Percentiles rank a stretch among this genome's conserved stretches.
These are phyloP conservation scores for Meliscaeva auricollis DNA, from an alignment of 2,888 invertebrate genomes.

Conservation along the genomic window DNA sequence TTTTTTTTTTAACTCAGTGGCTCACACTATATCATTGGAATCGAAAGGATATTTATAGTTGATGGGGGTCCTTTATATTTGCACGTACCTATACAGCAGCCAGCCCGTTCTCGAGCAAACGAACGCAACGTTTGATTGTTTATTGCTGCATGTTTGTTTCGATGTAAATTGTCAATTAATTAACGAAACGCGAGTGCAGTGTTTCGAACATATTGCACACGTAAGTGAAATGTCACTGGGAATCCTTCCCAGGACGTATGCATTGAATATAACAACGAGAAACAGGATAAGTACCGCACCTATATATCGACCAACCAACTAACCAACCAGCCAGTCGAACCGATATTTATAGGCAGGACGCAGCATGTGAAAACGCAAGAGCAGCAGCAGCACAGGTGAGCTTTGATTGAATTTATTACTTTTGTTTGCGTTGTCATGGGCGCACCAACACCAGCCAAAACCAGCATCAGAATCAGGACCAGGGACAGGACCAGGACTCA, in stretches of 20 bases:
- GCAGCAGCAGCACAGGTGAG: slow-evolving; percentile 35
- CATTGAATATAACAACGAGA: slow-evolving; percentile 7
- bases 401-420: slow-evolving; percentile 74
- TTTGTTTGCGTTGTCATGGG: slow-evolving; percentile 68
- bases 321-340: neutral
- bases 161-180: slow-evolving; percentile 76
- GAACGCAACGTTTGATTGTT: slow-evolving; percentile 64
- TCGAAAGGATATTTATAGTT: slow-evolving; percentile 20
- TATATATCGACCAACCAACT: neutral
- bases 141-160: slow-evolving; percentile 61
- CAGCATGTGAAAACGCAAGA: neutral
- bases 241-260: neutral
- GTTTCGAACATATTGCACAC: slow-evolving; percentile 69
- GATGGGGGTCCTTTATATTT: slow-evolving; percentile 49
- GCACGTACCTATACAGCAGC: slow-evolving; percentile 8
- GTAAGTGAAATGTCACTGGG: slow-evolving; percentile 71
- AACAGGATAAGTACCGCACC: slow-evolving; percentile 16
- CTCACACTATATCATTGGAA: slow-evolving; percentile 6
- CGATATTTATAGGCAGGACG: slow-evolving; percentile 22
- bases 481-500: neutral
- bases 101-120: neutral
- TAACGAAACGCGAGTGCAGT: slow-evolving; percentile 68
- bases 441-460: neutral
- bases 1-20: slow-evolving; percentile 3
- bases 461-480: neutral